Percentiles rank a stretch among this genome's conserved stretches.
These are phyloP conservation scores for Anoplopoma fimbria DNA, from an alignment of 2,113 vertebrate species.

Conservation along the genomic window DNA sequence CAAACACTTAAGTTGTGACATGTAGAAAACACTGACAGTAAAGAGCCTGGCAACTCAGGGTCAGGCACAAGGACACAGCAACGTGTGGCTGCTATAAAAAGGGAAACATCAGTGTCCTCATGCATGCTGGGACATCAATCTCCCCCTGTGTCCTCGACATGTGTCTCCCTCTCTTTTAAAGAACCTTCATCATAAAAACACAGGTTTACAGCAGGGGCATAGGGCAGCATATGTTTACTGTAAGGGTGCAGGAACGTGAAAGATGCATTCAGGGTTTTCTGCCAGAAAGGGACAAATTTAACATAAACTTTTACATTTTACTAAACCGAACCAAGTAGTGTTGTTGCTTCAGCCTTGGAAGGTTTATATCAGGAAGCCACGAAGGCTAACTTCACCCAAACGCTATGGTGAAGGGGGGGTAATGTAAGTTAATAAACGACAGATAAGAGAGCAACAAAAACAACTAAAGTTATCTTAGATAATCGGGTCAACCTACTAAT, in stretches of 20 bases:
- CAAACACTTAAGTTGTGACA: background rate
- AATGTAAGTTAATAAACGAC: background rate
- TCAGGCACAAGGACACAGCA: background rate
- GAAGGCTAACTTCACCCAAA: background rate
- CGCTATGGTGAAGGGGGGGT: background rate
- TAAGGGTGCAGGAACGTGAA: too few species aligned
- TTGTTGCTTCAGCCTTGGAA: background rate
- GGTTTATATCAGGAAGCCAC: background rate
- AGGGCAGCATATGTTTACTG: too few species aligned
- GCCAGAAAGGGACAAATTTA: too few species aligned
- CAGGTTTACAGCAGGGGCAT: too few species aligned
- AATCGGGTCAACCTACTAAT: constrained; percentile 48
- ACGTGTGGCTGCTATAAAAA: background rate
- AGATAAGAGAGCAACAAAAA: too few species aligned
- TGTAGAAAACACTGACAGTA: too few species aligned
- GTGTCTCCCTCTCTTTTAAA: background rate
- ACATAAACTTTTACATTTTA: background rate
- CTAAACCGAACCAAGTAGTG: background rate
- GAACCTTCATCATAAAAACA: too few species aligned
- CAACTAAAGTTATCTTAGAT: background rate
- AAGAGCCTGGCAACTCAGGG: background rate
- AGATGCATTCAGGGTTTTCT: too few species aligned
- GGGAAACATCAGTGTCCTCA: background rate
- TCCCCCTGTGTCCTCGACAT: background rate
- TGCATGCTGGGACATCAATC: background rate